Evolutionary conservation across 2,888 invertebrate genomes (phyloP).

Genomic region (Drosophila pegasa): DNA sequence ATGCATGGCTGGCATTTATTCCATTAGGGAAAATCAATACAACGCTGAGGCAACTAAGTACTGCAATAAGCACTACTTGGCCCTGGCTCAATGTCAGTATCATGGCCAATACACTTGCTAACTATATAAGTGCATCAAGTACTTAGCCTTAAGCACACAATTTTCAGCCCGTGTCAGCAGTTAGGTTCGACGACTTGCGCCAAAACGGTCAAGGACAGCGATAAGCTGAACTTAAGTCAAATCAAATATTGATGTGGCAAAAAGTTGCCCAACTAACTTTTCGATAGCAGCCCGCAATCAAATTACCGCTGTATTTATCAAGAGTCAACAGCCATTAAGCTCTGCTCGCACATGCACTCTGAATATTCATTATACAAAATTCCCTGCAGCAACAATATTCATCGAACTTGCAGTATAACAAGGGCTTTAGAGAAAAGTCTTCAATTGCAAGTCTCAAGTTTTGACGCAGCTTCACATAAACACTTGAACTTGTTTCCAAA

Average conservation of each 20-base stretch:
- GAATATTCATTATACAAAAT: constrained; percentile 10
- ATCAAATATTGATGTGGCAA: constrained; percentile 24
- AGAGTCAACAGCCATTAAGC: constrained; percentile 6
- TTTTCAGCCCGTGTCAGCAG: constrained; percentile 37
- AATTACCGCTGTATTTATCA: constrained; percentile 19
- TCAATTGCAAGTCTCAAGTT: background rate
- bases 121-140: constrained; percentile 10
- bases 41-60: background rate
- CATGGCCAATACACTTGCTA: constrained; percentile 46
- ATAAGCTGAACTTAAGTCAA: constrained; percentile 17
- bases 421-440: constrained; percentile 2
- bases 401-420: background rate
- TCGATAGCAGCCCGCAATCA: constrained; percentile 2
- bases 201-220: constrained; percentile 21
- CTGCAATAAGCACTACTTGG: background rate
- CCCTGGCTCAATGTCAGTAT: constrained; percentile 34
- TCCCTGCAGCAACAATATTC: constrained; percentile 1
- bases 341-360: constrained; percentile 12
- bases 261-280: constrained; percentile 14
- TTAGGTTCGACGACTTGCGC: constrained; percentile 37
- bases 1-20: background rate
- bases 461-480: background rate
- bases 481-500: constrained; percentile 3
- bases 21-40: constrained; percentile 41
- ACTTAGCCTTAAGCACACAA: constrained; percentile 15